Conservation (phyloP, 2,888 invertebrate genomes). For the Drosophila neutralis region DNA sequence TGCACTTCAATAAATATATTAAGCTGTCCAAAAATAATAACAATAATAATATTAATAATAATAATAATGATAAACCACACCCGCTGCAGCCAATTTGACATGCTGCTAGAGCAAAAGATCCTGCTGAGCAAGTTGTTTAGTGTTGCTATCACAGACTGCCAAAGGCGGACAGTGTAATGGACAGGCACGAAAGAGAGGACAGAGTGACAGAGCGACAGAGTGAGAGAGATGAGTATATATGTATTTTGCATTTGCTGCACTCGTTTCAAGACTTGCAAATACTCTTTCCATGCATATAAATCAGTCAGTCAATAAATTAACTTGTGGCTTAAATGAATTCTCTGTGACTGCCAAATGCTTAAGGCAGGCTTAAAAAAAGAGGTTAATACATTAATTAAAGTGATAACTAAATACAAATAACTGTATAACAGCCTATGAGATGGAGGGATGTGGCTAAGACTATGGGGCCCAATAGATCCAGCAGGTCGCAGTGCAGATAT, state of each 20-base stretch:
- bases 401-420: background rate
- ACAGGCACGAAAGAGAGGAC: background rate
- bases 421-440: background rate
- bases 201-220: background rate
- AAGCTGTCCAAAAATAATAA: conserved; percentile 36
- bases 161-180: background rate
- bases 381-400: background rate
- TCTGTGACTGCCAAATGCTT: background rate
- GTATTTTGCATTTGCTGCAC: background rate
- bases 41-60: conserved; percentile 8
- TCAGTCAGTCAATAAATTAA: background rate
- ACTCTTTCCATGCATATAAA: background rate
- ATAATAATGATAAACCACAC: conserved; percentile 52
- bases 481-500: no score
- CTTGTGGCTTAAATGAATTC: background rate
- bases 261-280: background rate
- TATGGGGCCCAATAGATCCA: no score
- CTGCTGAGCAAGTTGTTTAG: conserved; percentile 12
- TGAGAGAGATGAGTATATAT: background rate
- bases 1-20: conserved; percentile 34
- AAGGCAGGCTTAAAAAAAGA: background rate
- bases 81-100: conserved; percentile 37
- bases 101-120: conserved; percentile 25
- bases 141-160: background rate
- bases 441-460: background rate